phyloP scores from a whole-genome alignment of 30 jellyfish, hydroid and myxozoan genomes.

The Clytia hemisphaerica region DNA sequence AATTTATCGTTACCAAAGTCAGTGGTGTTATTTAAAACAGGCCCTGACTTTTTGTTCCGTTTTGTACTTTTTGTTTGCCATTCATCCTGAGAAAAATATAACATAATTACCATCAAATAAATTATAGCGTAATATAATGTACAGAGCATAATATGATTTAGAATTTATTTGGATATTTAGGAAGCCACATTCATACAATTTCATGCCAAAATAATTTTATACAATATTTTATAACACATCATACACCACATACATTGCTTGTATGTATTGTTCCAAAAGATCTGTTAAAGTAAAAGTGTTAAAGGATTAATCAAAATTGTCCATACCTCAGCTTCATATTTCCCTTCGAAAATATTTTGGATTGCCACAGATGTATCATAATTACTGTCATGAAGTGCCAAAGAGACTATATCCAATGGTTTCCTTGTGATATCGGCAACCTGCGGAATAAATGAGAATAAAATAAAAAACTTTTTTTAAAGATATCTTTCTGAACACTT shows the following conservation, averaged over 20 bases:
- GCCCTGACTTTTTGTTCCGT: constrained; percentile 28
- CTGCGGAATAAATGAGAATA: constrained; percentile 16
- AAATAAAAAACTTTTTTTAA: not conserved
- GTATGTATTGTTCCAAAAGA: too few species aligned
- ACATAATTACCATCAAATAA: not conserved
- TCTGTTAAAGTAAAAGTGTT: too few species aligned
- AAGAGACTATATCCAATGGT: constrained; percentile 60
- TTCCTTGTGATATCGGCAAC: constrained; percentile 75
- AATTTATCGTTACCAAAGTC: too few species aligned
- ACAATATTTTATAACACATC: too few species aligned
- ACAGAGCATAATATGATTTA: not conserved
- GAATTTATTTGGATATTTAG: not conserved
- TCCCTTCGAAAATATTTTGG: constrained; percentile 68
- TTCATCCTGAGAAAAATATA: constrained; percentile 47
- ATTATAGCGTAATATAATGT: not conserved
- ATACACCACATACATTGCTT: too few species aligned
- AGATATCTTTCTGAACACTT: not conserved
- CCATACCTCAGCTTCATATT: constrained; percentile 48
- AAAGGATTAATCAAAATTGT: too few species aligned
- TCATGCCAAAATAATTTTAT: too few species aligned
- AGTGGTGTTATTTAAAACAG: not conserved
- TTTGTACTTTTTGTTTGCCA: constrained; percentile 82
- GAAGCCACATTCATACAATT: not conserved
- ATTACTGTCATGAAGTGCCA: constrained; percentile 86
- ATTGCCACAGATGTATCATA: constrained; percentile 77